These are phyloP conservation scores for Phaedon cochleariae DNA, from an alignment of 2,888 invertebrate species.

Conservation along the genomic window DNA sequence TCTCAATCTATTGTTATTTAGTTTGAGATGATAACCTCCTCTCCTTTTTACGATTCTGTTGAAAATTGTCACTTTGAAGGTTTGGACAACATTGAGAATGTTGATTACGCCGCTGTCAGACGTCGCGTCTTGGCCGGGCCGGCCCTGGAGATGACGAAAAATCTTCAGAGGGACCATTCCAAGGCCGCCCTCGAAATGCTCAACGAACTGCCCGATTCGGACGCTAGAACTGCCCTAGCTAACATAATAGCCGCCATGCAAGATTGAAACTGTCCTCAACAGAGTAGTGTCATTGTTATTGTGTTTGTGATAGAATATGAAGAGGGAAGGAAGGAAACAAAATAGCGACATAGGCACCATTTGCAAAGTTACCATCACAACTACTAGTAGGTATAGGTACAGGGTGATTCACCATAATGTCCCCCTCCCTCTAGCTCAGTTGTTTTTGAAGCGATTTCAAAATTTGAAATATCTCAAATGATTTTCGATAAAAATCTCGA, in stretches of 20 bases:
- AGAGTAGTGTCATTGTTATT: neutral
- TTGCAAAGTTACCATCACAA: too few relatives aligned
- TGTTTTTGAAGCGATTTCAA: too few relatives aligned
- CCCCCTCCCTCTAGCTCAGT: too few relatives aligned
- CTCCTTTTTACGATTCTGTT: neutral
- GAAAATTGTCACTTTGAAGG: slow-evolving; percentile 20
- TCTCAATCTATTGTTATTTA: too few relatives aligned
- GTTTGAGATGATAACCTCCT: too few relatives aligned
- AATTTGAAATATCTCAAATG: too few relatives aligned
- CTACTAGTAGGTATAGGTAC: too few relatives aligned
- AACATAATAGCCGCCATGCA: slow-evolving; percentile 90
- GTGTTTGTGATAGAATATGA: too few relatives aligned
- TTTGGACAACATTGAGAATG: slow-evolving; percentile 69
- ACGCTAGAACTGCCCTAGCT: slow-evolving; percentile 83
- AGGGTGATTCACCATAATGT: too few relatives aligned
- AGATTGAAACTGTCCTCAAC: slow-evolving; percentile 58
- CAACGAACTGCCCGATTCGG: slow-evolving; percentile 78
- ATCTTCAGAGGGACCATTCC: slow-evolving; percentile 70
- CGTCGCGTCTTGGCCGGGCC: slow-evolving; percentile 65
- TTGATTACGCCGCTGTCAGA: slow-evolving; percentile 69
- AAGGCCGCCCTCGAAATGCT: slow-evolving; percentile 59
- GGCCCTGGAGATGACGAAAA: slow-evolving; percentile 77
- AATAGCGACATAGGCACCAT: too few relatives aligned
- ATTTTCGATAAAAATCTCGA: too few relatives aligned
- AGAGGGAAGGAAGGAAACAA: too few relatives aligned